Base-by-base conservation (phyloP, 2,888 invertebrate species). In the Sussaba pulchella region DNA sequence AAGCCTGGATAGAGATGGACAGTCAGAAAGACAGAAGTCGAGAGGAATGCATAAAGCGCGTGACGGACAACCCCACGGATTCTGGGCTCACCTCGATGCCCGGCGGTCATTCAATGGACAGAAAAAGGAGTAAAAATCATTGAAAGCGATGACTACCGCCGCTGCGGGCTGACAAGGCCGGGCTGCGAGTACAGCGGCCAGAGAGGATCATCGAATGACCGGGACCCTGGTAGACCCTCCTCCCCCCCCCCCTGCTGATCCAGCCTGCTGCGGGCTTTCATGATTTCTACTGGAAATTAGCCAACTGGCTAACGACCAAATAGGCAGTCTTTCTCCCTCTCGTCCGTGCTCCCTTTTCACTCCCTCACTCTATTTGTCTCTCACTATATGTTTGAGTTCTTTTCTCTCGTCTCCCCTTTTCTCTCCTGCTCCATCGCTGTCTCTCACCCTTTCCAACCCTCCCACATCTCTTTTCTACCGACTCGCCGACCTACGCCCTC, bases 221-320 rank as follows among this genome's bases (percentile, higher is more conserved):
- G 83, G 85, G 82, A 83, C 74, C 72, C 85, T 84, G 82, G 79
- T 66, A 75, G 75, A 79, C 69, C 71, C 70, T 71, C 31, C 6
- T 6, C 31, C 31, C 6, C 59, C 52, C 71, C 73, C 76, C 59
- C 52, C 61, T 73, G 73, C 78, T 82, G 78, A 82, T 80, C 78
- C 83, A 77, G 78, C 88, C 86, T 84, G 85, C 86, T 85, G 72
- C 84, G 83, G 84, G 90, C 90, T 92, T 90, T 91, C 89, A 89
- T 91, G 91, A 91, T 91, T 91, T 87, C 90, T 91, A 89, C 90
- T 91, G 92, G 92, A 91, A 92, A 92, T 91, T 92, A 92, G 91
- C 91, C 91, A 91, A 91, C 92, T 92, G 91, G 91, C 91, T 92
- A 89, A 91, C 92, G 90, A 92, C 89, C 92, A 91, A 91, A 91